These are phyloP conservation scores for Drosophila pseudotalamancana DNA, from an alignment of 2,888 invertebrate genomes.

Conservation along the genomic window DNA sequence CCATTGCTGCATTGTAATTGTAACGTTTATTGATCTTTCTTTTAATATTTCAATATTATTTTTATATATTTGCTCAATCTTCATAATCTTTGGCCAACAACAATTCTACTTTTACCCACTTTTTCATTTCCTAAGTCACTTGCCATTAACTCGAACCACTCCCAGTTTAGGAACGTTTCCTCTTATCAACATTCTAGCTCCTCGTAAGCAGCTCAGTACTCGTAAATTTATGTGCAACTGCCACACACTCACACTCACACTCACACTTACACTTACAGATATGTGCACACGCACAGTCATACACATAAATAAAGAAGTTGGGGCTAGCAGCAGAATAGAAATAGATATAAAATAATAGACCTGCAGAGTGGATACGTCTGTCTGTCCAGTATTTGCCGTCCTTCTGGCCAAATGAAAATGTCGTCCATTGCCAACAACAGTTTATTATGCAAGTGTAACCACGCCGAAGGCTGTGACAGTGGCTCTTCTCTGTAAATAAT, in stretches of 20 bases:
- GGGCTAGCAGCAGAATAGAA: slow-evolving; percentile 49
- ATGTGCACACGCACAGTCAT: slow-evolving; percentile 40
- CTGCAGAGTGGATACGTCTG: slow-evolving; percentile 39
- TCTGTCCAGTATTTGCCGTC: slow-evolving; percentile 13
- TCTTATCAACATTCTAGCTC: slow-evolving; percentile 32
- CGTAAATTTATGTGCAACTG: slow-evolving; percentile 65
- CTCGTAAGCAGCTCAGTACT: slow-evolving; percentile 49
- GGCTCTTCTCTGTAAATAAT: slow-evolving; percentile 68
- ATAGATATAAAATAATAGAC: slow-evolving; percentile 75
- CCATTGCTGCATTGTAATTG: neutral
- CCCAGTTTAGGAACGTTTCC: slow-evolving; percentile 31
- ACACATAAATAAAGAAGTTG: slow-evolving; percentile 72
- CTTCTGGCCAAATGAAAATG: slow-evolving; percentile 68
- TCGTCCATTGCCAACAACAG: slow-evolving; percentile 70
- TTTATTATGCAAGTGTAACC: slow-evolving; percentile 65
- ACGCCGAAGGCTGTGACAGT: slow-evolving; percentile 15
- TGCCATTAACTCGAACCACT: slow-evolving; percentile 31
- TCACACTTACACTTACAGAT: neutral
- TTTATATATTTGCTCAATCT: slow-evolving; percentile 1
- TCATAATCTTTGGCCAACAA: slow-evolving; percentile 7
- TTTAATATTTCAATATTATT: neutral
- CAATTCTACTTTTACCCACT: slow-evolving; percentile 7
- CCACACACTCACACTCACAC: slow-evolving; percentile 30
- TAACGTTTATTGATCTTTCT: neutral
- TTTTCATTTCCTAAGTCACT: slow-evolving; percentile 50